Conservation (phyloP, 2,113 vertebrate genomes). For the Brevimyrus niger region DNA sequence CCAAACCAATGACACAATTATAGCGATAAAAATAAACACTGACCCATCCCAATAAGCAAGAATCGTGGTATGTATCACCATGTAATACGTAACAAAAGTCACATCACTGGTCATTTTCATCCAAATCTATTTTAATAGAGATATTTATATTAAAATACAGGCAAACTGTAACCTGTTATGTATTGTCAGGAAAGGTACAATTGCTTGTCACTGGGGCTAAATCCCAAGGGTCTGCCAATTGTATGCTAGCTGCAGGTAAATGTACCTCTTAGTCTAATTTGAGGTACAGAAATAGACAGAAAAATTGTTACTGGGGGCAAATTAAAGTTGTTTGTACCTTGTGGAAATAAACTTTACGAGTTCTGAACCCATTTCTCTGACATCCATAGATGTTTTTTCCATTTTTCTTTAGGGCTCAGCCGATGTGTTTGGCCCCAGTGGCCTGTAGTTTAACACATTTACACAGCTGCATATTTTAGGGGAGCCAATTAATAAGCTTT, state of each 20-base stretch:
- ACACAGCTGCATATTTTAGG: constrained; percentile 36
- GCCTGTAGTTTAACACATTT: background rate
- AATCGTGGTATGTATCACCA: background rate
- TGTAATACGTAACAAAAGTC: background rate
- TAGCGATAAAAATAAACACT: background rate
- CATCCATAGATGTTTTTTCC: background rate
- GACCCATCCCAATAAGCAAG: background rate
- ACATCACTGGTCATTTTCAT: background rate
- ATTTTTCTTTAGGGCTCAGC: background rate
- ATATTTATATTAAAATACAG: background rate
- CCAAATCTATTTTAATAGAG: background rate
- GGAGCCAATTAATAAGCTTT: background rate
- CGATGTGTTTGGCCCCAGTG: background rate
- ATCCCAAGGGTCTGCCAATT: background rate
- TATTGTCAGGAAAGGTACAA: background rate
- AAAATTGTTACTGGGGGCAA: background rate
- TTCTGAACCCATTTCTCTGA: background rate
- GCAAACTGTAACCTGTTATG: background rate
- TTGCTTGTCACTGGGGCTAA: background rate
- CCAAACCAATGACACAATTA: constrained; percentile 42
- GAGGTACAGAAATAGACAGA: background rate
- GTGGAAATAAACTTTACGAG: background rate
- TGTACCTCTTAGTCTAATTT: background rate
- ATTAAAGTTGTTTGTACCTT: background rate
- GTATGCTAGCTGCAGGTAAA: background rate